Evolutionary conservation across 2,113 vertebrate species (phyloP), one percentile per base, ranked within the genome.

Genomic region (Microcebus lehilahytsara): DNA sequence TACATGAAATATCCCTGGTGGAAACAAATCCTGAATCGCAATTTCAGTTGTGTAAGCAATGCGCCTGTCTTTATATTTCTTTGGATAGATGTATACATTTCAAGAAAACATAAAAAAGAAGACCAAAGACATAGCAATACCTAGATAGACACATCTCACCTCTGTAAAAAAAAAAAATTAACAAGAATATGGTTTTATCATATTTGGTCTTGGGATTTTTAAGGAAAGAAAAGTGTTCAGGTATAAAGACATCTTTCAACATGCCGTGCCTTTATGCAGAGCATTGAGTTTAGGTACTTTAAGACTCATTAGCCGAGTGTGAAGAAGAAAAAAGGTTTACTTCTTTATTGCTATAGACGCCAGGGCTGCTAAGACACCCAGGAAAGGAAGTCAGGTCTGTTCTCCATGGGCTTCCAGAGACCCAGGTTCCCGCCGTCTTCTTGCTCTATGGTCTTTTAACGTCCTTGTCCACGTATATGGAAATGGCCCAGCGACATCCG

Each of bases 321-420:
- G 19, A 42, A 49, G 34, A 49, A 17, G 16, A n/a, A 6, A 2
- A 58, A 6, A 27, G 20, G 6, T 3, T 34, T 7, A 1, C n/a
- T 53, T 25, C 10, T 22, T 12, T 67, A 56, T 60, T 71, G 42
- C 37, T 40, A 2, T 6, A 46, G 53, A 51, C 51, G 1, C 58
- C 23, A 17, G 46, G 25, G 17, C 46, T 79, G 37, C 75, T 5
- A 11, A 46, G 14, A 20, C 1, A 4, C 42, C 25, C 30, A 5
- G n/a, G 11, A 16, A 20, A 42, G n/a, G 71, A 49, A 27, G 62
- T 40, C n/a, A 72, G 56, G 5, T 75, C 19, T n/a, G 23, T 10
- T 13, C 13, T 7, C 16, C 0, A 0, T 0, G 10, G 6, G 20
- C 20, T 6, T 27, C 10, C 20, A 2, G 17, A 46, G 30, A 19